These are phyloP conservation scores for Melanaphis sacchari DNA, from an alignment of 1,140 invertebrate species.

Conservation along the genomic window DNA sequence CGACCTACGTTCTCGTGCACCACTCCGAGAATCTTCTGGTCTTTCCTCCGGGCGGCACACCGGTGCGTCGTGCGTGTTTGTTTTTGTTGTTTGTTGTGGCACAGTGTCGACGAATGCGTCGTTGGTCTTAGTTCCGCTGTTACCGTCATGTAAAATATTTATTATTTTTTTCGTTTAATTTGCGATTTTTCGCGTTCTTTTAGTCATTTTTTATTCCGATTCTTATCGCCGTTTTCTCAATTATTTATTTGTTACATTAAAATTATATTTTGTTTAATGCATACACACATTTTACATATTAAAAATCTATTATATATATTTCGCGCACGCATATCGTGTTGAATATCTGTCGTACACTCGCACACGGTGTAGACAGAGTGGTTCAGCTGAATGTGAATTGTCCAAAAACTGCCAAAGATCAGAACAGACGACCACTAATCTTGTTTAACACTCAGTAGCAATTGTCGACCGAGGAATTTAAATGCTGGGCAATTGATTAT, in stretches of 20 bases:
- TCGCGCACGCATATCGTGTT: neutral
- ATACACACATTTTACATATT: neutral
- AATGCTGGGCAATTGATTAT: slow-evolving; percentile 19
- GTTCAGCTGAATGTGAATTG: neutral
- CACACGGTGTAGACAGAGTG: neutral
- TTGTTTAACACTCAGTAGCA: neutral
- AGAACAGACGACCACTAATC: neutral
- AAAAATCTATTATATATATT: neutral
- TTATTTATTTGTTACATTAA: neutral
- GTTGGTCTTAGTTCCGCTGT: neutral
- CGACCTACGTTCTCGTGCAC: neutral
- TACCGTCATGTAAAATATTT: neutral
- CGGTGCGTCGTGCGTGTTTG: slow-evolving; percentile 30
- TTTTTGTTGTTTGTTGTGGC: neutral
- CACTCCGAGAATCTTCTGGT: neutral
- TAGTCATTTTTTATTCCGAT: neutral
- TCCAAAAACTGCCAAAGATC: neutral
- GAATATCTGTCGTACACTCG: neutral
- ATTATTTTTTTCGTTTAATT: neutral
- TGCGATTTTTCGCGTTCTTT: neutral
- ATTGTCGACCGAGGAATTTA: neutral
- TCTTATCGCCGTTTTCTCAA: neutral
- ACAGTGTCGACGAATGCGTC: neutral
- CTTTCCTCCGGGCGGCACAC: neutral
- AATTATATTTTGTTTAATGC: neutral